Evolutionary conservation across 2,797 vertebrate species (phyloP).

Genomic region (Neosilurus mollespiculum): DNA sequence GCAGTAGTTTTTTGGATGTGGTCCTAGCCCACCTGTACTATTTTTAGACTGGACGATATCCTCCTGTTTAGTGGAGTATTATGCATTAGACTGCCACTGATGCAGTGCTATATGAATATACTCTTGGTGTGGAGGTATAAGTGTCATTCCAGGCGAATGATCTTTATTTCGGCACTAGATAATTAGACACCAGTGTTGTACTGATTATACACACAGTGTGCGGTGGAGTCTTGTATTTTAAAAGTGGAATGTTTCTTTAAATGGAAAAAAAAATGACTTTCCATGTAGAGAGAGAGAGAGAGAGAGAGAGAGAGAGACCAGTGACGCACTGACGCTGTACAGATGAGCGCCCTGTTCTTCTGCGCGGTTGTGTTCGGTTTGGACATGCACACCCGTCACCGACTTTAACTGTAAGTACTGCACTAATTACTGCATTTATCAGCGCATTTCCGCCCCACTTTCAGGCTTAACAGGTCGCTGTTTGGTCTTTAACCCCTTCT

Average conservation of each 20-base stretch:
- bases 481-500: conserved; percentile 6
- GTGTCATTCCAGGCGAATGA: not conserved
- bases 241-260: conserved; percentile 8
- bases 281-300: too few species aligned
- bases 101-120: not conserved
- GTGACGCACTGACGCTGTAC: conserved; percentile 27
- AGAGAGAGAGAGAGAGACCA: not conserved
- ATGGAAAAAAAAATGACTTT: not conserved
- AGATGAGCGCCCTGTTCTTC: conserved; percentile 43
- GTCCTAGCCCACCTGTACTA: conserved; percentile 3
- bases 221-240: not conserved
- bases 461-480: not conserved
- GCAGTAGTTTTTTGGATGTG: conserved; percentile 2
- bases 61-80: not conserved
- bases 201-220: not conserved
- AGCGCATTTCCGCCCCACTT: not conserved
- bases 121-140: not conserved
- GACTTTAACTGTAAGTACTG: conserved; percentile 55
- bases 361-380: conserved; percentile 32
- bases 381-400: conserved; percentile 45
- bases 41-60: not conserved
- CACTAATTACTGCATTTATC: not conserved
- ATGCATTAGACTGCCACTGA: not conserved
- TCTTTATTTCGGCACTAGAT: not conserved
- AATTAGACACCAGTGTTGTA: not conserved